Evolutionary conservation across 2,888 invertebrate species (phyloP).

Genomic region (Ypsolopha sequella): DNA sequence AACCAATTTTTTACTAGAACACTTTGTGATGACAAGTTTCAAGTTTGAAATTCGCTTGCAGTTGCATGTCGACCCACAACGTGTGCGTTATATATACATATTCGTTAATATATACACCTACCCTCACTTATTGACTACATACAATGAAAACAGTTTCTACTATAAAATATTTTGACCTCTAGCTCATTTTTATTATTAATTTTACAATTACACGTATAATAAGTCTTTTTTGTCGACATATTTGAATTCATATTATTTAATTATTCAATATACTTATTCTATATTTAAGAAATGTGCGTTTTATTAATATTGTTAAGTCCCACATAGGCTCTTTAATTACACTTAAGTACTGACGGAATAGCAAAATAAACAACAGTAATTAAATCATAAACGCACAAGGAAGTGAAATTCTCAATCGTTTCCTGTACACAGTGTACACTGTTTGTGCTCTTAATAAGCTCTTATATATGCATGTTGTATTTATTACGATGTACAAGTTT

Average conservation of each 20-base stretch:
- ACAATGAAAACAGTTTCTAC: slow-evolving; percentile 35
- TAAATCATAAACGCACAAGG: background rate
- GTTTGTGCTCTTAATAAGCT: too few species aligned
- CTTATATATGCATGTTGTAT: too few species aligned
- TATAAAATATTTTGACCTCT: slow-evolving; percentile 60
- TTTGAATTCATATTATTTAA: slow-evolving; percentile 70
- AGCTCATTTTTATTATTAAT: slow-evolving; percentile 62
- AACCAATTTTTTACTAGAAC: slow-evolving; percentile 21
- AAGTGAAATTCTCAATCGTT: too few species aligned
- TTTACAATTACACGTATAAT: slow-evolving; percentile 53
- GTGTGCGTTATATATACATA: slow-evolving; percentile 20
- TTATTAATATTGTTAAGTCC: slow-evolving; percentile 36
- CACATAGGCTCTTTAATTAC: too few species aligned
- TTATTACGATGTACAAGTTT: too few species aligned
- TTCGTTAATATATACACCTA: slow-evolving; percentile 15
- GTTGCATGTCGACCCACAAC: slow-evolving; percentile 31
- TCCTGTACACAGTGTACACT: too few species aligned
- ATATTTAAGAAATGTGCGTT: slow-evolving; percentile 56
- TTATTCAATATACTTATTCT: slow-evolving; percentile 72
- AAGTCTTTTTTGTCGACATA: slow-evolving; percentile 67
- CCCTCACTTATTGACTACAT: slow-evolving; percentile 24
- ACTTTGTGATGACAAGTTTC: slow-evolving; percentile 54
- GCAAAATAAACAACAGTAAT: background rate
- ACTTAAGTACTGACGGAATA: background rate
- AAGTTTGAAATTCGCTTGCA: slow-evolving; percentile 14